These are phyloP conservation scores for Camponotus fellah DNA, from an alignment of 2,888 invertebrate species.

Conservation along the genomic window DNA sequence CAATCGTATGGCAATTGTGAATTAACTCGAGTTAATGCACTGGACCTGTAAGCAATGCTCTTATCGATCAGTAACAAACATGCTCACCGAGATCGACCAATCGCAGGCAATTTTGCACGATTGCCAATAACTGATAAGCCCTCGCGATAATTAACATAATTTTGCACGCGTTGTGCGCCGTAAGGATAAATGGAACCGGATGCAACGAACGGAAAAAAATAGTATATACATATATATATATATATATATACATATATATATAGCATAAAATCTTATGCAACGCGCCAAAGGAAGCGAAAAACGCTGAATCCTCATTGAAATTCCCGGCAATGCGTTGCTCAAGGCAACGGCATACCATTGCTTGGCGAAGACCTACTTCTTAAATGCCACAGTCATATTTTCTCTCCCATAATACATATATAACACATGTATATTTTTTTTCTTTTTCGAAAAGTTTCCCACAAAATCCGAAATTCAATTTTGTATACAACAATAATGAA, in stretches of 20 bases:
- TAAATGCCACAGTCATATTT: slow-evolving; percentile 24
- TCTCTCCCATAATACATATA: slow-evolving; percentile 13
- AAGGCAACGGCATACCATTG: slow-evolving; percentile 24
- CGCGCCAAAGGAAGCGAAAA: not conserved
- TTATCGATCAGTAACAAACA: slow-evolving; percentile 46
- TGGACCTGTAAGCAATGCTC: not conserved
- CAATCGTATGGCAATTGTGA: not conserved
- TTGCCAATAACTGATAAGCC: slow-evolving; percentile 31
- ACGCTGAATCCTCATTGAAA: slow-evolving; percentile 43
- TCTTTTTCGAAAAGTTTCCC: not conserved
- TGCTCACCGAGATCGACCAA: slow-evolving; percentile 12
- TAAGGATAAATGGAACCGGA: slow-evolving; percentile 14
- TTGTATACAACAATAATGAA: not conserved
- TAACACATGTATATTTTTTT: not conserved
- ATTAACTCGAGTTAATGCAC: slow-evolving; percentile 19
- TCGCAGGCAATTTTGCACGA: slow-evolving; percentile 24
- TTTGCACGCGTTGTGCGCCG: not conserved
- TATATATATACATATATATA: too few relatives aligned
- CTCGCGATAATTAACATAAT: slow-evolving; percentile 30
- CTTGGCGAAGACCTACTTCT: slow-evolving; percentile 40
- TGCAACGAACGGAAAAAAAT: slow-evolving; percentile 5
- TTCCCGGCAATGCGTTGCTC: slow-evolving; percentile 33
- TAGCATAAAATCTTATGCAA: not conserved
- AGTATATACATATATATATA: not conserved
- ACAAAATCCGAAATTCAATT: slow-evolving; percentile 18